These are phyloP conservation scores for Pterocles gutturalis DNA, from an alignment of 2,113 vertebrate genomes.

Conservation along the genomic window DNA sequence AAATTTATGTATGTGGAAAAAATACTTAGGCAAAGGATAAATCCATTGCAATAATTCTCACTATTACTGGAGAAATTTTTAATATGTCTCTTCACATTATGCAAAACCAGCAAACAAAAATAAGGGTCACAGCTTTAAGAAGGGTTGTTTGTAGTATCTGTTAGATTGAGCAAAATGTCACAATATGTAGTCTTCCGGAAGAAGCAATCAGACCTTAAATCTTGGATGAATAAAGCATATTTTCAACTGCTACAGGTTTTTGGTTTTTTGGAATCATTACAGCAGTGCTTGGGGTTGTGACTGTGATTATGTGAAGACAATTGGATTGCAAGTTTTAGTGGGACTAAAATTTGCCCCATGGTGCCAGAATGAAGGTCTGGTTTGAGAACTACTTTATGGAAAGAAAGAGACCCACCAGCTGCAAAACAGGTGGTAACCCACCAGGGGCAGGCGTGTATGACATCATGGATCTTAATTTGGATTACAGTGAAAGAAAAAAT, in stretches of 20 bases:
- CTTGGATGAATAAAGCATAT: background rate
- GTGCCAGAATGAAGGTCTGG: slow-evolving; percentile 7
- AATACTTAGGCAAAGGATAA: background rate
- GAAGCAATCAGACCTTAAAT: slow-evolving; percentile 43
- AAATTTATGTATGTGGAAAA: background rate
- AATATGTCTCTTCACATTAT: background rate
- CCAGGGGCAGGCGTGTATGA: slow-evolving; percentile 16
- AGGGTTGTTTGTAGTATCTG: slow-evolving; percentile 19
- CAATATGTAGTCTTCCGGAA: slow-evolving; percentile 12
- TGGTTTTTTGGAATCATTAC: background rate
- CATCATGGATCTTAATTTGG: slow-evolving; percentile 23
- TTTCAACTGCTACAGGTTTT: slow-evolving; percentile 2
- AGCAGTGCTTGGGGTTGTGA: background rate
- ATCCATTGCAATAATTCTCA: background rate
- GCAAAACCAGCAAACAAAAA: slow-evolving; percentile 22
- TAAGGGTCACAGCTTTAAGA: slow-evolving; percentile 26
- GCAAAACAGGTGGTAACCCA: slow-evolving; percentile 49
- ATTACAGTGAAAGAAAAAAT: background rate
- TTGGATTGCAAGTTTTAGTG: background rate
- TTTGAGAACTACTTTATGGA: background rate
- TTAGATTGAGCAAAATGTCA: slow-evolving; percentile 43
- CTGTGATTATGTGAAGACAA: background rate
- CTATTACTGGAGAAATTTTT: background rate
- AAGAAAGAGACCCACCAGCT: slow-evolving; percentile 4
- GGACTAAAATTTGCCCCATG: background rate